phyloP scores from a whole-genome alignment of 2,888 invertebrate genomes.

The Deroplatys truncata region DNA sequence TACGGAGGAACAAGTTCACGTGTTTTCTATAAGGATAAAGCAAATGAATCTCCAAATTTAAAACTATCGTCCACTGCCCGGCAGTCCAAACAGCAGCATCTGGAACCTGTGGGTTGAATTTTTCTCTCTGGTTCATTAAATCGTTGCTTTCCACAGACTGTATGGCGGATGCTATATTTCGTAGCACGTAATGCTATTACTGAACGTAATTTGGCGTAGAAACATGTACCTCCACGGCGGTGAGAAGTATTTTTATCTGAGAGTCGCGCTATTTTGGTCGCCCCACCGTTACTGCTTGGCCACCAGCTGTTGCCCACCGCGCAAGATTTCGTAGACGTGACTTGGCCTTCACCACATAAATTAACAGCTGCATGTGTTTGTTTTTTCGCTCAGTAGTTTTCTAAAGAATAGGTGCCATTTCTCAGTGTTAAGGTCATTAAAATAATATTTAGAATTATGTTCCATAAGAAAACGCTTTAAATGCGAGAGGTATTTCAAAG shows the following conservation, averaged over 20 bases:
- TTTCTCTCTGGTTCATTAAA: not conserved
- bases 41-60: not conserved
- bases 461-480: no score
- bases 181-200: not conserved
- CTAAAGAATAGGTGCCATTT: not conserved
- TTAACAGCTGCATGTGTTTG: not conserved
- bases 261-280: not conserved
- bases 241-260: not conserved
- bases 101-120: not conserved
- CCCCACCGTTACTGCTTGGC: not conserved
- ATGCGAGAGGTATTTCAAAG: no score
- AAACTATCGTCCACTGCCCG: not conserved
- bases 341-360: not conserved
- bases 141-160: not conserved
- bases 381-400: not conserved
- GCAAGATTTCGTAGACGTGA: not conserved
- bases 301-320: not conserved
- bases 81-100: not conserved
- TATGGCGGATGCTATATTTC: not conserved
- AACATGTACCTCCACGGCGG: not conserved
- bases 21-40: not conserved
- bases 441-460: no score
- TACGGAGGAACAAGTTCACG: no score
- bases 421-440: not conserved
- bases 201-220: not conserved